Percentiles rank a stretch among this genome's conserved stretches.
These are phyloP conservation scores for Leucophora obtusa DNA, from an alignment of 2,888 invertebrate species.

Conservation along the genomic window DNA sequence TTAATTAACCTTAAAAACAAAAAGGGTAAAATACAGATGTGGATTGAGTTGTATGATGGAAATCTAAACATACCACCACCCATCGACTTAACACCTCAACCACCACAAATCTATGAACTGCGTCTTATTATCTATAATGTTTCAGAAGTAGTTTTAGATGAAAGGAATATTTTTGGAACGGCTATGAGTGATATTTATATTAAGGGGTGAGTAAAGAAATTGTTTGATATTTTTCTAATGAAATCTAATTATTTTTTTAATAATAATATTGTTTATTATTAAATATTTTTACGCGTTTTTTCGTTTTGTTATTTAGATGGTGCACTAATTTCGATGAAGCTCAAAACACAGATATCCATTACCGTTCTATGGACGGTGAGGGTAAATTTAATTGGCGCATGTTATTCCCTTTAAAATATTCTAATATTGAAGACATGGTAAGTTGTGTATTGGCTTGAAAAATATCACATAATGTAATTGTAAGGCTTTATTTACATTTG, in stretches of 20 bases:
- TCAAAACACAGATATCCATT: constrained; percentile 91
- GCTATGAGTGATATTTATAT: constrained; percentile 88
- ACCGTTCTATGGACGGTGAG: constrained; percentile 87
- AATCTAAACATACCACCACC: constrained; percentile 83
- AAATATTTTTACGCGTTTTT: constrained; percentile 34
- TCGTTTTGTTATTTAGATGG: constrained; percentile 81
- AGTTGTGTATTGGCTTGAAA: constrained; percentile 44
- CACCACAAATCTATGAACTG: constrained; percentile 84
- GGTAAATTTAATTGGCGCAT: constrained; percentile 95
- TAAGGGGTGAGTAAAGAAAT: constrained; percentile 81
- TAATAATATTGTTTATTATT: constrained; percentile 3
- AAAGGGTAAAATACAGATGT: constrained; percentile 93
- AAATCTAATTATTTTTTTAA: constrained; percentile 9
- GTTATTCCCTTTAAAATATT: constrained; percentile 88
- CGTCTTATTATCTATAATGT: constrained; percentile 85
- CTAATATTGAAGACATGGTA: constrained; percentile 86
- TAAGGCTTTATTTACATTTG: no score
- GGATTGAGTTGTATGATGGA: constrained; percentile 90
- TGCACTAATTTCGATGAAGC: constrained; percentile 82
- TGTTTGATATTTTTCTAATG: constrained; percentile 12
- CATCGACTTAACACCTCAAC: constrained; percentile 87
- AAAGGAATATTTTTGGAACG: constrained; percentile 86
- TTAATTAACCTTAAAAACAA: neutral
- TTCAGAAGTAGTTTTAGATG: constrained; percentile 83
- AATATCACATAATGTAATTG: no score